phyloP scores from a whole-genome alignment of 2,113 vertebrate genomes.

The Elachura formosa region DNA sequence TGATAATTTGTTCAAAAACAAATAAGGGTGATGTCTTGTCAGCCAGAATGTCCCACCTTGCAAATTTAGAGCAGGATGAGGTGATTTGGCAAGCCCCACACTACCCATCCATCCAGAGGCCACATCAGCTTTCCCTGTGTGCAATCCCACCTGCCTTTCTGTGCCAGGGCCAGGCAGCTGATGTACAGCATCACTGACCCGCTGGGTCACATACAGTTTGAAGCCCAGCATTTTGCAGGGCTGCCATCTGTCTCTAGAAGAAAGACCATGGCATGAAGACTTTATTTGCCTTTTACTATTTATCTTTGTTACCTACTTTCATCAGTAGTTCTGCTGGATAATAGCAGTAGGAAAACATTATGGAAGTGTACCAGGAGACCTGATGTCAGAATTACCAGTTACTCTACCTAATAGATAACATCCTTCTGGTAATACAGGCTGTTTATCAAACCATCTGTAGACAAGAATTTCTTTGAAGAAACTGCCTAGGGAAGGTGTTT shows the following conservation, averaged over 20 bases:
- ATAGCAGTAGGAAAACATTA: neutral
- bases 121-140: neutral
- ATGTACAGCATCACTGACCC: neutral
- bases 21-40: neutral
- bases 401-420: neutral
- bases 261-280: neutral
- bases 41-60: neutral
- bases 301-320: neutral
- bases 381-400: neutral
- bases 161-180: neutral
- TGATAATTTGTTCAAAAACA: neutral
- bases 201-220: neutral
- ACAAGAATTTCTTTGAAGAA: neutral
- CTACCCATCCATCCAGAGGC: neutral
- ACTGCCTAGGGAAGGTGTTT: neutral
- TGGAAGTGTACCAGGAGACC: neutral
- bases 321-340: neutral
- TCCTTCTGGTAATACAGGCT: neutral
- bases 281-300: neutral
- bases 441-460: neutral
- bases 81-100: neutral
- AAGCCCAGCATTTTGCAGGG: neutral
- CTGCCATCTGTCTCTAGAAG: neutral
- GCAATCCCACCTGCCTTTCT: neutral
- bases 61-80: slow-evolving; percentile 18